Percentiles rank a stretch among this genome's conserved stretches.
phyloP scores from a whole-genome alignment of 2,113 vertebrate species.

The Illadopsis cleaveri region DNA sequence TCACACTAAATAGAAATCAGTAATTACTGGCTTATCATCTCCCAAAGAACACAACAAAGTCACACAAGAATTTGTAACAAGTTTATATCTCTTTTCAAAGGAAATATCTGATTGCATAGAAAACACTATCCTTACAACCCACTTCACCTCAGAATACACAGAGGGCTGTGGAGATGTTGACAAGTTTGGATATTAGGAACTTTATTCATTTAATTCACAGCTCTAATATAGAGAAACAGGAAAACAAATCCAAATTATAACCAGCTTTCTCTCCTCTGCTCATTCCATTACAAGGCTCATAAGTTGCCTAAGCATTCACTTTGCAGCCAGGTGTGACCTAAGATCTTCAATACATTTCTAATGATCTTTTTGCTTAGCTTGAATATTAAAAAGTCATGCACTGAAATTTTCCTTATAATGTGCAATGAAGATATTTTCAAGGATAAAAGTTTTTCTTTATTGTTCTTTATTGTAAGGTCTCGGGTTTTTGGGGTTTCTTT shows the following conservation, averaged over 20 bases:
- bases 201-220: not conserved
- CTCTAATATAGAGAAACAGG: not conserved
- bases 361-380: conserved; percentile 12
- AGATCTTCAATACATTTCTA: conserved; percentile 13
- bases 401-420: not conserved
- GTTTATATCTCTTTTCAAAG: not conserved
- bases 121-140: not conserved
- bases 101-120: not conserved
- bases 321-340: not conserved
- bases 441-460: not conserved
- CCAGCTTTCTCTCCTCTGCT: not conserved
- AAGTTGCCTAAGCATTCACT: conserved; percentile 5
- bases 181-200: not conserved
- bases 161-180: not conserved
- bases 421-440: not conserved
- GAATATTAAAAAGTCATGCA: conserved; percentile 3
- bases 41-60: not conserved
- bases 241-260: not conserved
- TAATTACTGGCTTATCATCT: not conserved
- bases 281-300: conserved; percentile 14
- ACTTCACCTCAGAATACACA: not conserved
- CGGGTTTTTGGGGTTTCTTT: no score
- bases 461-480: not conserved
- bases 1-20: not conserved
- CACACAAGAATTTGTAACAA: not conserved